These are phyloP conservation scores for Neodiprion virginianus DNA, from an alignment of 1,140 invertebrate genomes.

Conservation along the genomic window DNA sequence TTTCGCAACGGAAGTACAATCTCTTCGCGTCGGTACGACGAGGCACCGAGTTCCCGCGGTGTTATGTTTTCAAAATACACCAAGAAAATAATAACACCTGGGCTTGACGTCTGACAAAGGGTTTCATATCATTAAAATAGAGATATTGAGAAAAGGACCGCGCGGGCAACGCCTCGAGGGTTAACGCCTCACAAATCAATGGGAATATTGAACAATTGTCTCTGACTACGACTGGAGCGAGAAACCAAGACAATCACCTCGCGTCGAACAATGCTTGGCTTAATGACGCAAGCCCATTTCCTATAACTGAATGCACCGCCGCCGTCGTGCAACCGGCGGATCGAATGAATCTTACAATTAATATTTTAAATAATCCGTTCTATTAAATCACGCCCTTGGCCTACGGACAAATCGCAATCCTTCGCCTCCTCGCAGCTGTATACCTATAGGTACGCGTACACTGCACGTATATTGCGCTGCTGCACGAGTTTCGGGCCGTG, in stretches of 20 bases:
- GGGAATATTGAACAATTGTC: constrained; percentile 65
- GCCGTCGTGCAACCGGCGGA: neutral
- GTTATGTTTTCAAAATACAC: constrained; percentile 7
- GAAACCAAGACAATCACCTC: constrained; percentile 61
- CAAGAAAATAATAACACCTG: constrained; percentile 23
- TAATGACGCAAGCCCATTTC: constrained; percentile 60
- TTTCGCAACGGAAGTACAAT: neutral
- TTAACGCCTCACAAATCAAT: constrained; percentile 58
- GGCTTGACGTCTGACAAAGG: constrained; percentile 4
- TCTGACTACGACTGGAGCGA: constrained; percentile 58
- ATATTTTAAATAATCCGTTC: neutral
- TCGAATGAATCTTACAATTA: neutral
- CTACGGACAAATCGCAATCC: too few relatives aligned
- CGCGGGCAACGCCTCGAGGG: constrained; percentile 42
- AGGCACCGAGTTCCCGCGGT: neutral
- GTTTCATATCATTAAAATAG: constrained; percentile 61
- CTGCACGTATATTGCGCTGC: constrained; percentile 7
- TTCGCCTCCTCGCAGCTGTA: too few relatives aligned
- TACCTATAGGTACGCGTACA: constrained; percentile 27
- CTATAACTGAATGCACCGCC: constrained; percentile 25
- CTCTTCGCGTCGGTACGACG: neutral
- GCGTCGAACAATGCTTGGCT: constrained; percentile 60
- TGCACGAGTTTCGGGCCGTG: neutral
- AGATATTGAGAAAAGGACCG: constrained; percentile 59
- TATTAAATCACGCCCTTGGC: too few relatives aligned